Evolutionary conservation across 1,140 invertebrate genomes (phyloP).

Genomic region (Aphaenogaster ashmeadi): DNA sequence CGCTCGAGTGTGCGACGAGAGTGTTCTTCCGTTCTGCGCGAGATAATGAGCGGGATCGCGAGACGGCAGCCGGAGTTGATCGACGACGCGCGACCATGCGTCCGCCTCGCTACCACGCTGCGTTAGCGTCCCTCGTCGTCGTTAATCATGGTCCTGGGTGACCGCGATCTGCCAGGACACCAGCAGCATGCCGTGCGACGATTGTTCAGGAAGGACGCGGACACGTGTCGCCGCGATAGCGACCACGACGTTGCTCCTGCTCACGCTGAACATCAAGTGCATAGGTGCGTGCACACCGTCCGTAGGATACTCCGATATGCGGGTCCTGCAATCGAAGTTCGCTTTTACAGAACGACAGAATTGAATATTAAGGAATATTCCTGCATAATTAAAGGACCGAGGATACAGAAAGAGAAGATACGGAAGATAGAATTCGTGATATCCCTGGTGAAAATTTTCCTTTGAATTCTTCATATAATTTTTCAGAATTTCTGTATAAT

Average conservation of each 20-base stretch:
- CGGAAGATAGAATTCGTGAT: not conserved
- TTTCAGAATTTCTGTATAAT: too few relatives aligned
- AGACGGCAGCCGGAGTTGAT: not conserved
- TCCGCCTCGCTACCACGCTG: constrained; percentile 24
- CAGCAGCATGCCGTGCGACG: constrained; percentile 53
- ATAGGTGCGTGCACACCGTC: constrained; percentile 16
- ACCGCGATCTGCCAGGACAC: constrained; percentile 24
- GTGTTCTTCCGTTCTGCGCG: not conserved
- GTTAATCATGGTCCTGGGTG: constrained; percentile 59
- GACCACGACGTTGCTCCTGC: constrained; percentile 33
- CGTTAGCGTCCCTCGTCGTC: constrained; percentile 39
- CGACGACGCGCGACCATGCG: constrained; percentile 29
- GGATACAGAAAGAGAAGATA: not conserved
- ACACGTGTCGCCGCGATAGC: constrained; percentile 39
- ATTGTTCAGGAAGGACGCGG: constrained; percentile 3
- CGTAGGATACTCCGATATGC: not conserved
- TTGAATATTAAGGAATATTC: not conserved
- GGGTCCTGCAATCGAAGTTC: not conserved
- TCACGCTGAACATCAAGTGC: constrained; percentile 40
- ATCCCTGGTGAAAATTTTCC: too few relatives aligned
- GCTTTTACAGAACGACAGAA: not conserved
- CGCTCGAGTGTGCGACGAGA: not conserved
- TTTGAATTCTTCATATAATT: too few relatives aligned
- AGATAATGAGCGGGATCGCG: constrained; percentile 39
- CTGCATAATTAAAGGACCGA: not conserved